These are phyloP conservation scores for Byasa hedistus DNA, from an alignment of 2,888 invertebrate species.

Conservation along the genomic window DNA sequence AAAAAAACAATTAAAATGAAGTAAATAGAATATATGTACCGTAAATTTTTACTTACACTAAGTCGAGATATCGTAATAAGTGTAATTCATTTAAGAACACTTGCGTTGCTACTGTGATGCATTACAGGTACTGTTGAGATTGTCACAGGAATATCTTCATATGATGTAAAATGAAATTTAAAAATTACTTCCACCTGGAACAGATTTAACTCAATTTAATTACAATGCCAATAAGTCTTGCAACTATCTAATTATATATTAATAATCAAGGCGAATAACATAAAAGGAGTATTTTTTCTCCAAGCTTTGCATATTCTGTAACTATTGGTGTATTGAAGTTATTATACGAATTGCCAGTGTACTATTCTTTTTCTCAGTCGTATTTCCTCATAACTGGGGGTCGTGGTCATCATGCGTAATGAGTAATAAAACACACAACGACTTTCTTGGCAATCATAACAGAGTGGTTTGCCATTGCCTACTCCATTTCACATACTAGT, in stretches of 20 bases:
- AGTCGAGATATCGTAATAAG: background rate
- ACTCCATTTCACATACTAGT: too few relatives aligned
- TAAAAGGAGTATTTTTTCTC: background rate
- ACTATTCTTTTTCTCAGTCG: too few relatives aligned
- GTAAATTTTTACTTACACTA: background rate
- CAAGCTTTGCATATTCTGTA: background rate
- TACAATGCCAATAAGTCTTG: background rate
- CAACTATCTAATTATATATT: background rate
- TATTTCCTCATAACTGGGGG: too few relatives aligned
- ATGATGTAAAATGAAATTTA: conserved; percentile 35
- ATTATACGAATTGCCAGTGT: too few relatives aligned
- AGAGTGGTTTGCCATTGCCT: too few relatives aligned
- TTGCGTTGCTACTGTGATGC: conserved; percentile 19
- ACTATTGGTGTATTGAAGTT: background rate
- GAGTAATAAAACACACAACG: too few relatives aligned
- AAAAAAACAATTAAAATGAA: too few relatives aligned
- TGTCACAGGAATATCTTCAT: conserved; percentile 38
- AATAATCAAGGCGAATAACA: background rate
- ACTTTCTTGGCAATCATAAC: too few relatives aligned
- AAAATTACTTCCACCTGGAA: conserved; percentile 39
- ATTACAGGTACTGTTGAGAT: conserved; percentile 36
- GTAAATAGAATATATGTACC: background rate
- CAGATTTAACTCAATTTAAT: background rate
- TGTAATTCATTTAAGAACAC: conserved; percentile 31
- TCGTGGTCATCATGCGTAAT: too few relatives aligned